These are phyloP conservation scores for Imbricaverruca yamaguchii DNA, from an alignment of 2,888 invertebrate genomes.

Conservation along the genomic window DNA sequence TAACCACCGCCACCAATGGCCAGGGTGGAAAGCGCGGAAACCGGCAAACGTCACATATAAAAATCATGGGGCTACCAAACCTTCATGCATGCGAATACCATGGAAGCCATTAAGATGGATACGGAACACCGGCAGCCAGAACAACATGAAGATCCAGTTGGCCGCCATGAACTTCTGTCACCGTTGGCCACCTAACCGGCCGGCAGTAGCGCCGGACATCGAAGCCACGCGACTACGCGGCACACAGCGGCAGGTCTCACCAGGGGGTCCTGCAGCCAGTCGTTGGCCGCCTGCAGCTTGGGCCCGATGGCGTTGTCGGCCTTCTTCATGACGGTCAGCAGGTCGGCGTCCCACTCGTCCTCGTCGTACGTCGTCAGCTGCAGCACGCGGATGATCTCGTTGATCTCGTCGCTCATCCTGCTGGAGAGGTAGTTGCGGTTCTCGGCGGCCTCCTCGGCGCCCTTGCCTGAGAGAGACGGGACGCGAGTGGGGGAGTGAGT, in stretches of 20 bases:
- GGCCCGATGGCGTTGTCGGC: conserved; percentile 85
- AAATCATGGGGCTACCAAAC: too few relatives aligned
- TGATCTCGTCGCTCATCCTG: conserved; percentile 96
- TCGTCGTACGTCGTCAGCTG: conserved; percentile 98
- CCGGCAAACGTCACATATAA: too few relatives aligned
- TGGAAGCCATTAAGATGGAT: too few relatives aligned
- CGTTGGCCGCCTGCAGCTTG: conserved; percentile 82
- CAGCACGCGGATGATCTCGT: conserved; percentile 94
- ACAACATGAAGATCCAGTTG: too few relatives aligned
- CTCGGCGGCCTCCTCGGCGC: conserved; percentile 89
- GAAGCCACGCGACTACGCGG: not conserved
- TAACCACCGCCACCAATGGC: too few relatives aligned
- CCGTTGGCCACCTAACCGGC: too few relatives aligned
- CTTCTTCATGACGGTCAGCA: conserved; percentile 88
- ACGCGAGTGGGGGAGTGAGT: too few relatives aligned
- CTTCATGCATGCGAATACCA: too few relatives aligned
- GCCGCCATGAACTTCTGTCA: too few relatives aligned
- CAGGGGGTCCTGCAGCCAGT: conserved; percentile 67
- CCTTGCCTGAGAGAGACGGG: conserved; percentile 58
- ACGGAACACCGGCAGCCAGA: too few relatives aligned
- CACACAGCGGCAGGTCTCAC: conserved; percentile 20
- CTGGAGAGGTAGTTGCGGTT: conserved; percentile 89
- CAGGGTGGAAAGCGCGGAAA: too few relatives aligned
- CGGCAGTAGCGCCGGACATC: not conserved
- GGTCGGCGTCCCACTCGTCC: conserved; percentile 96